These are phyloP conservation scores for Trichopoda pennipes DNA, from an alignment of 2,888 invertebrate species.

Conservation along the genomic window DNA sequence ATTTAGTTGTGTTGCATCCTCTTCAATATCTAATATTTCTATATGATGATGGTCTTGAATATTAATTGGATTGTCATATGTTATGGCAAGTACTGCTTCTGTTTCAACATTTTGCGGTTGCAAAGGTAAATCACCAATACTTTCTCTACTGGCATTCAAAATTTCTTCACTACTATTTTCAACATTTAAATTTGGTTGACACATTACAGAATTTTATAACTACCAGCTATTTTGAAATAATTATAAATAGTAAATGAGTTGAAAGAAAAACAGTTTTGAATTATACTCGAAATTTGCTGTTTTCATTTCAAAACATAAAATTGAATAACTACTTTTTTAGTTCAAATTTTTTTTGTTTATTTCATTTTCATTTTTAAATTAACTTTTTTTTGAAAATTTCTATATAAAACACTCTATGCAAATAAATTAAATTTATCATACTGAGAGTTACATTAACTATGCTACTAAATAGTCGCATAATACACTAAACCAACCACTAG, in stretches of 20 bases:
- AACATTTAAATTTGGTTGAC: conserved; percentile 27
- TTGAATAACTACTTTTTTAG: conserved; percentile 36
- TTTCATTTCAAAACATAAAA: conserved; percentile 17
- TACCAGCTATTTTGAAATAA: neutral
- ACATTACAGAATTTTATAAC: conserved; percentile 48
- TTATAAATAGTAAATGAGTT: neutral
- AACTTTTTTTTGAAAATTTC: neutral
- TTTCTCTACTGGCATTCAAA: conserved; percentile 24
- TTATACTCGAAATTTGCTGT: too few relatives aligned
- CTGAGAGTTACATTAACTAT: conserved; percentile 1
- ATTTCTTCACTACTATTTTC: conserved; percentile 17
- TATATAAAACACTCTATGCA: neutral
- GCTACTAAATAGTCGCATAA: conserved; percentile 19
- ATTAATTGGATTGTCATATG: neutral
- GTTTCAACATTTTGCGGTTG: neutral
- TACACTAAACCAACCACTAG: conserved; percentile 44
- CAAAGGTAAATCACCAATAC: neutral
- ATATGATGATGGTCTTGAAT: neutral
- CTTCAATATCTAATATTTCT: neutral
- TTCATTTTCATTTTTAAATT: neutral
- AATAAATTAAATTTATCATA: conserved; percentile 23
- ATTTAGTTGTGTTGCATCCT: neutral
- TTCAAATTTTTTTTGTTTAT: neutral
- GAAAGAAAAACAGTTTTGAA: neutral
- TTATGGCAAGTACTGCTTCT: too few relatives aligned